Evolutionary conservation across 2,113 vertebrate species (phyloP).

Genomic region (Litocranius walleri): DNA sequence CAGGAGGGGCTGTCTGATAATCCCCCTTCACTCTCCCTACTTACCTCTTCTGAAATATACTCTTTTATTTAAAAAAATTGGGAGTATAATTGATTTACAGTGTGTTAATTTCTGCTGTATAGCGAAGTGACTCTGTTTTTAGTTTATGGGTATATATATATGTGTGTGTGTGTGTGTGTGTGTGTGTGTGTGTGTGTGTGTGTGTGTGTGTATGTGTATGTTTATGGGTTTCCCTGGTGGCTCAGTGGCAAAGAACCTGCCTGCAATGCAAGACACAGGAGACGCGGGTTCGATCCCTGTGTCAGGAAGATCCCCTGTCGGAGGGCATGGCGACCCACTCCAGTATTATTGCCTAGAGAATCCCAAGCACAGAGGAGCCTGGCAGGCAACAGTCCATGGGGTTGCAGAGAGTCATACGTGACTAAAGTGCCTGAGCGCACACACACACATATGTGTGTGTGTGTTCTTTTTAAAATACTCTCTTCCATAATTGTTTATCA

Average conservation of each 20-base stretch:
- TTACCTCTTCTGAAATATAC: not conserved
- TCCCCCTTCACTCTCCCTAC: not conserved
- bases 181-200: not conserved
- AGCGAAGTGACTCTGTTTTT: not conserved
- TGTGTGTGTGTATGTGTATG: not conserved
- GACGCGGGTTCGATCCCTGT: fast-evolving
- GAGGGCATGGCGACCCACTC: not conserved
- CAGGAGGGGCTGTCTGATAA: not conserved
- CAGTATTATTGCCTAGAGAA: not conserved
- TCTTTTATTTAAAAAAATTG: not conserved
- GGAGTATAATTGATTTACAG: not conserved
- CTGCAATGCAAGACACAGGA: not conserved
- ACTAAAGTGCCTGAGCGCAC: not conserved
- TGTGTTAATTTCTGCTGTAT: not conserved
- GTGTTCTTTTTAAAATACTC: not conserved
- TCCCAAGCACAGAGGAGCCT: not conserved
- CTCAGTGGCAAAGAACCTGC: not conserved
- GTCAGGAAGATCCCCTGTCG: not conserved
- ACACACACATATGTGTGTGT: not conserved
- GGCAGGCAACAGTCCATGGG: not conserved
- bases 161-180: not conserved
- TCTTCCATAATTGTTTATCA: not conserved
- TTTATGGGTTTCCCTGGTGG: not conserved
- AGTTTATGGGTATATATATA: not conserved
- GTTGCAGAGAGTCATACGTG: not conserved